A percentile compares a stretch with the other conserved stretches of the same genome.
Conservation (phyloP, 2,888 invertebrate species). For the Saturnia japonica region DNA sequence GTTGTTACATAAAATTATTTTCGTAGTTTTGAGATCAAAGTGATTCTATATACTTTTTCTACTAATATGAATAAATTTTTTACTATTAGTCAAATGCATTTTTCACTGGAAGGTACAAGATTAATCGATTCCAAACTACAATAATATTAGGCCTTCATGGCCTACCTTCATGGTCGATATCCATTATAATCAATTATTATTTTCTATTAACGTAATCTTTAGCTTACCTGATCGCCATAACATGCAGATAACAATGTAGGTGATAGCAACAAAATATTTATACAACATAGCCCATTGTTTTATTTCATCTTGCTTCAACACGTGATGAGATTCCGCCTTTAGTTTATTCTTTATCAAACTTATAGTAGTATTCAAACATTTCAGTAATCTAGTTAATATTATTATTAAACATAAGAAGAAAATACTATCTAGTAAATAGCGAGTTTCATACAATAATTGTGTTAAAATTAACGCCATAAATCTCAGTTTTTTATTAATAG, state of each 20-base stretch:
- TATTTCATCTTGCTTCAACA: constrained; percentile 1
- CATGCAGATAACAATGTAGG: background rate
- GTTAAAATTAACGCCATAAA: background rate
- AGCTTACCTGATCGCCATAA: constrained; percentile 4
- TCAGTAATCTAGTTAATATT: background rate
- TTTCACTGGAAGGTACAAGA: too few relatives aligned
- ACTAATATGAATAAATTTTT: too few relatives aligned
- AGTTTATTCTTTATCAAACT: background rate
- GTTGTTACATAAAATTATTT: too few relatives aligned
- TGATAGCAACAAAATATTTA: background rate
- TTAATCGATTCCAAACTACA: too few relatives aligned
- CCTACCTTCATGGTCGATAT: too few relatives aligned
- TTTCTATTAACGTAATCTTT: background rate
- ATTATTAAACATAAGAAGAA: background rate
- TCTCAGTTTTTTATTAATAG: background rate
- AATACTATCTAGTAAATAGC: background rate
- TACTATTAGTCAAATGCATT: too few relatives aligned
- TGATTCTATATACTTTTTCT: too few relatives aligned
- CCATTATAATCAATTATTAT: too few relatives aligned
- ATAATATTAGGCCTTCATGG: too few relatives aligned
- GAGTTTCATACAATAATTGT: background rate
- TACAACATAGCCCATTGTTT: background rate
- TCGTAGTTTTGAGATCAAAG: too few relatives aligned
- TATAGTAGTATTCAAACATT: background rate
- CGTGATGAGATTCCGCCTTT: background rate